Evolutionary conservation across 2,113 vertebrate species (phyloP).

Genomic region (Colius striatus): DNA sequence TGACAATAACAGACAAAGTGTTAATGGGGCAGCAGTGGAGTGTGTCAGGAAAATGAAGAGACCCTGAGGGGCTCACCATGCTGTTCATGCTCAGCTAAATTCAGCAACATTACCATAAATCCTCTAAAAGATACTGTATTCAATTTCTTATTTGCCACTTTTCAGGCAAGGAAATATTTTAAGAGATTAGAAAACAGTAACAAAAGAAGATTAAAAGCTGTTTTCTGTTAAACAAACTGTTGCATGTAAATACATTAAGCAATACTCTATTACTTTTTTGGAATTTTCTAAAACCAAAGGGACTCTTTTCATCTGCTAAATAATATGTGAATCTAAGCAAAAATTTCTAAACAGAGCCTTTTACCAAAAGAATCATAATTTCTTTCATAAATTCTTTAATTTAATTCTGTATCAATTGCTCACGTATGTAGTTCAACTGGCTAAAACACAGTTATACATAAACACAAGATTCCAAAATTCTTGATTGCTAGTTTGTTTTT

Average conservation of each 20-base stretch:
- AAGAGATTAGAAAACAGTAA: neutral
- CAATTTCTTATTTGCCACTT: neutral
- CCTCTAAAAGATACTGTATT: constrained; percentile 66
- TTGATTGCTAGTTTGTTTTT: neutral
- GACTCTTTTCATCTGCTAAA: neutral
- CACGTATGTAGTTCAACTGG: neutral
- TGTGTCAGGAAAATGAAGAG: constrained; percentile 81
- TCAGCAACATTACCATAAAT: constrained; percentile 69
- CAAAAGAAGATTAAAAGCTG: neutral
- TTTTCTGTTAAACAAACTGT: neutral
- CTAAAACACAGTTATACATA: neutral
- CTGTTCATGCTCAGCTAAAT: constrained; percentile 70
- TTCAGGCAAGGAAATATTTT: neutral
- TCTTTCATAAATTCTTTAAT: neutral
- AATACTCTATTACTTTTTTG: neutral
- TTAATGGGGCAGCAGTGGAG: constrained; percentile 82
- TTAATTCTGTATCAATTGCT: neutral
- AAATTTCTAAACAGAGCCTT: neutral
- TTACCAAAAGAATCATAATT: neutral
- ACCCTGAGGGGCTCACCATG: constrained; percentile 78
- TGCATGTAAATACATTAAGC: neutral
- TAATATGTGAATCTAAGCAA: neutral
- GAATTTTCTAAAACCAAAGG: neutral
- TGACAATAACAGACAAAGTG: constrained; percentile 81
- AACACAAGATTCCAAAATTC: neutral